Percentiles rank a stretch among this genome's conserved stretches.
Evolutionary conservation across 2,888 invertebrate genomes (phyloP).

Genomic region (Dione juno): DNA sequence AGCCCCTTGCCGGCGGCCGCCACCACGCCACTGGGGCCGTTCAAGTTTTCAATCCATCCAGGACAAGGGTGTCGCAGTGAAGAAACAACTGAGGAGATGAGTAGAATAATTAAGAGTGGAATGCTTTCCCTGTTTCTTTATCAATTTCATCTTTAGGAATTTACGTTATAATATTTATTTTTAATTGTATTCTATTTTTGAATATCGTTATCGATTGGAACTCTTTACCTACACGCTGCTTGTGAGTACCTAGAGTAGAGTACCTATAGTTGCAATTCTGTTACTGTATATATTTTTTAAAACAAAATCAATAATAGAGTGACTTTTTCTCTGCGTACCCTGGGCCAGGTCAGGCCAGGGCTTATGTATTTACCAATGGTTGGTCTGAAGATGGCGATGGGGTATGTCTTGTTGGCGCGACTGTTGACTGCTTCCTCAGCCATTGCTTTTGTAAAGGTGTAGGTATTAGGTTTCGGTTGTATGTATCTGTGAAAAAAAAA

Average conservation of each 20-base stretch:
- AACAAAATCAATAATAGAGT: too few relatives aligned
- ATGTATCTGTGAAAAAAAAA: constrained; percentile 69
- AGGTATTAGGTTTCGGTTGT: constrained; percentile 91
- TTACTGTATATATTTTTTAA: too few relatives aligned
- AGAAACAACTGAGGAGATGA: constrained; percentile 82
- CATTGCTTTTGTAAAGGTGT: constrained; percentile 93
- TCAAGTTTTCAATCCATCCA: constrained; percentile 97
- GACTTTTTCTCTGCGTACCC: neutral
- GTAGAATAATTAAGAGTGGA: neutral
- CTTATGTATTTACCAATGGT: constrained; percentile 88
- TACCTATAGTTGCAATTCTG: too few relatives aligned
- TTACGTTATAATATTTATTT: too few relatives aligned
- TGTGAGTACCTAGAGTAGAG: too few relatives aligned
- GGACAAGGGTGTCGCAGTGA: constrained; percentile 84
- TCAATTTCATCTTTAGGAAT: too few relatives aligned
- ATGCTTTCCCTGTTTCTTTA: too few relatives aligned
- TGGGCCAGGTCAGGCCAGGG: too few relatives aligned
- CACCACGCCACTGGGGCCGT: constrained; percentile 92
- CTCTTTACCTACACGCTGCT: too few relatives aligned
- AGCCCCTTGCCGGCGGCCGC: constrained; percentile 89
- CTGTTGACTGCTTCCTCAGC: constrained; percentile 90
- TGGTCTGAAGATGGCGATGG: constrained; percentile 91
- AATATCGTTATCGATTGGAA: too few relatives aligned
- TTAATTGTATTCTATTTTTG: too few relatives aligned
- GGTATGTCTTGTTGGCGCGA: constrained; percentile 82